Conservation (phyloP, 2,113 vertebrate genomes). For the Dasyurus viverrinus region DNA sequence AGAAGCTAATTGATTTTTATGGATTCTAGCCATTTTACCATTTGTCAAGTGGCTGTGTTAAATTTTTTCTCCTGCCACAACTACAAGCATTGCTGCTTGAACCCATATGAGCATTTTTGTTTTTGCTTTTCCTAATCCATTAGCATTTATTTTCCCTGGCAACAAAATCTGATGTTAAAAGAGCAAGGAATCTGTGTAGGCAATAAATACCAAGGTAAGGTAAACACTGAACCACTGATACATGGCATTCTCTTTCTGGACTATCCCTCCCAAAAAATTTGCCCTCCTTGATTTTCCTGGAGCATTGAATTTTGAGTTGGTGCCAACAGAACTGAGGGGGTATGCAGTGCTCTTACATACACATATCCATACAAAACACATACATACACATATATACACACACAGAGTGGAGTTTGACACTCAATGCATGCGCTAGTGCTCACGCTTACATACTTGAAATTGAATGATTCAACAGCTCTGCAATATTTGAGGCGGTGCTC, state of each 20-base stretch:
- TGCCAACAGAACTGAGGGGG: constrained; percentile 78
- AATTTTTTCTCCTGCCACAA: constrained; percentile 63
- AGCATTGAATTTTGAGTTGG: constrained; percentile 68
- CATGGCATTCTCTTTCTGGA: constrained; percentile 69
- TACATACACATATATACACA: constrained; percentile 71
- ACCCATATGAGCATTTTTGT: constrained; percentile 36
- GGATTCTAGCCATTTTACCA: constrained; percentile 32
- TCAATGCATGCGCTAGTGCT: constrained; percentile 86
- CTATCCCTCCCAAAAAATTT: constrained; percentile 62
- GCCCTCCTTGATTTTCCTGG: constrained; percentile 58
- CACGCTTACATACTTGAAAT: constrained; percentile 81
- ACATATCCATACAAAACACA: constrained; percentile 63
- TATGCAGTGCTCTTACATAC: constrained; percentile 62
- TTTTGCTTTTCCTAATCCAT: constrained; percentile 43
- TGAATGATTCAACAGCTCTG: constrained; percentile 78
- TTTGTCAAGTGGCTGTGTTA: constrained; percentile 69
- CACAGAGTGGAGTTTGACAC: constrained; percentile 77
- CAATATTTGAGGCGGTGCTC: constrained; percentile 68
- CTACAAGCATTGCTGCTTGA: constrained; percentile 33
- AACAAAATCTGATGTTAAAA: constrained; percentile 67
- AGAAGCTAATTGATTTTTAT: constrained; percentile 66
- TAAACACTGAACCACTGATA: constrained; percentile 68
- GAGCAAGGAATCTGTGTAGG: constrained; percentile 57
- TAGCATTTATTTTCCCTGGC: constrained; percentile 57
- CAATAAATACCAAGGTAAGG: constrained; percentile 67